Evolutionary conservation across 2,113 vertebrate species (phyloP), one percentile per base, ranked within the genome.

Genomic region (Ondatra zibethicus): DNA sequence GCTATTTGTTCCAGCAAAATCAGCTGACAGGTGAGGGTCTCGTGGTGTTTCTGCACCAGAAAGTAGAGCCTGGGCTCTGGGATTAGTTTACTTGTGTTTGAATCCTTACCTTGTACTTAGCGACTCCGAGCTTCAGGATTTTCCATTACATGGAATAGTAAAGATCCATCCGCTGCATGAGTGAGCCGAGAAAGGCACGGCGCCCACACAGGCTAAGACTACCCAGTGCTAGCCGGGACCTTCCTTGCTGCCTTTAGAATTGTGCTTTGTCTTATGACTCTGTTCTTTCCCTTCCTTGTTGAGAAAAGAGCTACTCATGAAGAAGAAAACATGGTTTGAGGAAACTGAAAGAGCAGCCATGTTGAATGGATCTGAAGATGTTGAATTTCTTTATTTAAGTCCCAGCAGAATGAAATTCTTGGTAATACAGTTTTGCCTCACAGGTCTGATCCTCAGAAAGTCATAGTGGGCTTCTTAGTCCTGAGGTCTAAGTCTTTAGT

Each of bases 271-370:
- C 78, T 75, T 76, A 58, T 0, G 16, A 14, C 50, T 42, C 3
- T 87, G 1, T 77, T 42, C 29, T 55, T 55, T 36, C 52, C 25
- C 2, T 91, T 12, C 3, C 3, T 73, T 92, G 68, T 47, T 92
- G 78, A 68, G 36, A 45, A 55, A 68, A 90, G 45, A 72, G 45
- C 29, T 89, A 81, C 21, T 11, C 4, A 9, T 45, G 11, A 25
- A 92, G 61, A 80, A 84, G 36, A 27, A 13, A 88, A 81, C 10
- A 27, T 65, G 25, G 23, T 25, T 88, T 94, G 29, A 52, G 31
- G 50, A 92, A 92, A 29, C 36, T 65, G 19, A 86, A 95, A 81
- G 52, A 93, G 88, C 42, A 81, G 89, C 66, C 14, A 65, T 63
- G 19, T 77, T 85, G 58, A 45, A 86, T 47, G 88, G 50, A 94